phyloP scores from a whole-genome alignment of 2,113 vertebrate species.

The Stegostoma tigrinum region DNA sequence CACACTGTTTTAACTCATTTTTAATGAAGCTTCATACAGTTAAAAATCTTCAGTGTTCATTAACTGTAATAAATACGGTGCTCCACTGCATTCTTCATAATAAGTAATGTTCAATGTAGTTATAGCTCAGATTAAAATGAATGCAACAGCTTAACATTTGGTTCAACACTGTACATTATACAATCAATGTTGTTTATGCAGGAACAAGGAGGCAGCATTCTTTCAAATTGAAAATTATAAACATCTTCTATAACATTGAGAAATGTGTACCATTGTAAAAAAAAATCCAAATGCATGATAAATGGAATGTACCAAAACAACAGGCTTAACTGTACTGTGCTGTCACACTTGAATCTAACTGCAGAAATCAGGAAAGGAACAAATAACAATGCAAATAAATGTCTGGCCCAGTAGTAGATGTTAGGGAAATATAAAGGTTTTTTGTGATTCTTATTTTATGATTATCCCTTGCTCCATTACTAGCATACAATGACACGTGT shows the following conservation, averaged over 20 bases:
- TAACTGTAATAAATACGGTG: conserved; percentile 28
- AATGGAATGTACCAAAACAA: conserved; percentile 28
- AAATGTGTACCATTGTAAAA: conserved; percentile 31
- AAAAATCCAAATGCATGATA: not conserved
- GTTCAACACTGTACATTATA: not conserved
- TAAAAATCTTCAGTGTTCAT: conserved; percentile 27
- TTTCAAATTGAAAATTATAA: conserved; percentile 28
- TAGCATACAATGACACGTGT: not conserved
- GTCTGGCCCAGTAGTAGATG: not conserved
- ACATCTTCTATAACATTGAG: conserved; percentile 24
- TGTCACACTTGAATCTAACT: not conserved
- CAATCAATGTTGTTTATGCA: conserved; percentile 2
- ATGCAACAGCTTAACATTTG: conserved; percentile 17
- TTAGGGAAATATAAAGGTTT: not conserved
- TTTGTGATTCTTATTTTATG: not conserved
- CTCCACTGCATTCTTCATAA: not conserved
- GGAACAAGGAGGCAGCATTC: not conserved
- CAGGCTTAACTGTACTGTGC: too few relatives aligned
- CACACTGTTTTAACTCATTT: conserved; percentile 11
- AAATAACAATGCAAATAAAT: not conserved
- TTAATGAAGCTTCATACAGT: conserved; percentile 27
- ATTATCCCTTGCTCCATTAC: not conserved
- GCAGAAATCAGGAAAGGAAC: not conserved
- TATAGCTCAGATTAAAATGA: conserved; percentile 29
- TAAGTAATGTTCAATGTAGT: not conserved